Base-by-base conservation (phyloP, 2,797 vertebrate species). In the Neopelma chrysocephalum region DNA sequence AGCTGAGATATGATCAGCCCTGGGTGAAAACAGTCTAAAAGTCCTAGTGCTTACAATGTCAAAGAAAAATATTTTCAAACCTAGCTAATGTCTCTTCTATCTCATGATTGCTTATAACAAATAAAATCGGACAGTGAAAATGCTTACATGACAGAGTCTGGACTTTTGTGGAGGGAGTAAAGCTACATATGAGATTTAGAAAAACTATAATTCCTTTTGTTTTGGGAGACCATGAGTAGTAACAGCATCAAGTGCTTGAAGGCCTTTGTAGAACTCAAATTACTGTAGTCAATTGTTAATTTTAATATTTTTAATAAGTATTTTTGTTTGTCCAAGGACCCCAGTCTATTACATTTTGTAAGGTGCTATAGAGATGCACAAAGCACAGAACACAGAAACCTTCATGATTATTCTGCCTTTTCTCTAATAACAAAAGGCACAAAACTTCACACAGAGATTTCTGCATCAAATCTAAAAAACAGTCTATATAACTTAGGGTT, bases 61-160 rank as follows among this genome's bases (percentile, higher is more conserved):
- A 89, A 86, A 84, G 82, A 86, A 90, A 94, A 92, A 94, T 94
- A 81, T 88, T 93, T 95, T 94, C 47, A 95, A 93, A 73, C 51
- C 43, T 83, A 96, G 87, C n/a, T 93, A 94, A 93, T 27, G 79
- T 95, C 95, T 94, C 43, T 91, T 91, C 89, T 82, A 27, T 84
- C 45, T 94, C 1, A 4, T 86, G 85, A 91, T 88, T 0, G 0
- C 34, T 82, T 91, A 48, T 43, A 58, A 87, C 36, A 93, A 95
- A 93, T 51, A 69, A 75, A 93, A 88, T 76, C 87, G 72, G 42
- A 79, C 89, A 53, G 56, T 8, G 21, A 82, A 93, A 95, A 79
- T 65, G 19, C 31, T 71, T 86, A 45, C 36, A 60, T 60, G 90
- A 72, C 47, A 89, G n/a, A 7, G 1, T 88, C 29, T 79, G 66